Conservation (phyloP, 2,888 invertebrate species). For the Anoplius nigerrimus region DNA sequence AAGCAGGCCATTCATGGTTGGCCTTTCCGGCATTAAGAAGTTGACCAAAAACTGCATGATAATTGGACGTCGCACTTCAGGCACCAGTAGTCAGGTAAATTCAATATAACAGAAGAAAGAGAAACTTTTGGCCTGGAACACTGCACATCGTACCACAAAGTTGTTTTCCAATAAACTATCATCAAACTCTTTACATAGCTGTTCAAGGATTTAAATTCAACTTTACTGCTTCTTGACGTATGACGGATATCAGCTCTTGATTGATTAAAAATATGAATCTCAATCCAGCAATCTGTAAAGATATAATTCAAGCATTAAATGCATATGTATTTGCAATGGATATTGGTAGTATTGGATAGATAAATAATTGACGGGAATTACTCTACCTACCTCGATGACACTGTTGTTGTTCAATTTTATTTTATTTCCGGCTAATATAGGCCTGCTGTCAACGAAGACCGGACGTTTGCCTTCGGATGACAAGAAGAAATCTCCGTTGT, state of each 20-base stretch:
- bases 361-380: constrained; percentile 11
- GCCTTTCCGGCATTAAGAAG: too few species aligned
- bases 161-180: too few species aligned
- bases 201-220: constrained; percentile 78
- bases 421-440: constrained; percentile 91
- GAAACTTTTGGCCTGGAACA: too few species aligned
- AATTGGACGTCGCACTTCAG: too few species aligned
- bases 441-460: constrained; percentile 95
- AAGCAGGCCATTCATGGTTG: too few species aligned
- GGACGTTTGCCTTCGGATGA: constrained; percentile 96
- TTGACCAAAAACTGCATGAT: too few species aligned
- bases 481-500: constrained; percentile 96
- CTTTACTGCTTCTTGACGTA: constrained; percentile 91
- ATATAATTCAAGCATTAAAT: constrained; percentile 7
- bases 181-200: not conserved
- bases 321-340: not conserved
- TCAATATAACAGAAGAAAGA: too few species aligned
- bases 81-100: too few species aligned
- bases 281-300: constrained; percentile 87
- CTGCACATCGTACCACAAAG: too few species aligned
- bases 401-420: constrained; percentile 94
- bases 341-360: not conserved
- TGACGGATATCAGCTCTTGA: constrained; percentile 91
- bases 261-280: constrained; percentile 96
- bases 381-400: constrained; percentile 87